Conservation (phyloP, 2,888 invertebrate species). For the Hydroisotoma schaefferi region DNA sequence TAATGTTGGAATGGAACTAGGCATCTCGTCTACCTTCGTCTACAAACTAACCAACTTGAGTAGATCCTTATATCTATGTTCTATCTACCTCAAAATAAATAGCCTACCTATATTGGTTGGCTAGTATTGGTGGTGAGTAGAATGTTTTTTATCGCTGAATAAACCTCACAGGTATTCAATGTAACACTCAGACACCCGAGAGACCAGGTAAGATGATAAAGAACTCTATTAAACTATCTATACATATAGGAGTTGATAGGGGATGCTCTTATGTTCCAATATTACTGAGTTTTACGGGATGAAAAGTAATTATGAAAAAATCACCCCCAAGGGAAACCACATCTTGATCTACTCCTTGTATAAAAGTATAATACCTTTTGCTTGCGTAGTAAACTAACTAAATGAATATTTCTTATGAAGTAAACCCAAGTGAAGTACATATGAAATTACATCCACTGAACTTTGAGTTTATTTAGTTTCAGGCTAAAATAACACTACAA, state of each 20-base stretch:
- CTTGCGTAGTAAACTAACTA: background rate
- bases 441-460: slow-evolving; percentile 12
- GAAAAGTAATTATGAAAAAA: slow-evolving; percentile 11
- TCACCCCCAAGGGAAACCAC: slow-evolving; percentile 15
- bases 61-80: too few species aligned
- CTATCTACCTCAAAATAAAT: too few species aligned
- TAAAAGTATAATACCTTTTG: background rate
- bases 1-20: too few species aligned
- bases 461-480: slow-evolving; percentile 8
- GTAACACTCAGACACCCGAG: background rate
- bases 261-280: background rate
- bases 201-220: background rate
- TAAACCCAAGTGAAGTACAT: background rate
- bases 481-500: too few species aligned
- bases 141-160: background rate
- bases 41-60: too few species aligned
- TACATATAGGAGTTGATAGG: too few species aligned
- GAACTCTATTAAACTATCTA: too few species aligned
- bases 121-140: too few species aligned
- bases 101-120: too few species aligned
- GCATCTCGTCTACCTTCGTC: too few species aligned
- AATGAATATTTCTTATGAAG: background rate
- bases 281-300: background rate
- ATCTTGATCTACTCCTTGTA: slow-evolving; percentile 1
- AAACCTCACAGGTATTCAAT: background rate